Percentiles rank a stretch among this genome's conserved stretches.
Conservation (phyloP, 1,140 invertebrate species). For the Monochamus saltuarius region DNA sequence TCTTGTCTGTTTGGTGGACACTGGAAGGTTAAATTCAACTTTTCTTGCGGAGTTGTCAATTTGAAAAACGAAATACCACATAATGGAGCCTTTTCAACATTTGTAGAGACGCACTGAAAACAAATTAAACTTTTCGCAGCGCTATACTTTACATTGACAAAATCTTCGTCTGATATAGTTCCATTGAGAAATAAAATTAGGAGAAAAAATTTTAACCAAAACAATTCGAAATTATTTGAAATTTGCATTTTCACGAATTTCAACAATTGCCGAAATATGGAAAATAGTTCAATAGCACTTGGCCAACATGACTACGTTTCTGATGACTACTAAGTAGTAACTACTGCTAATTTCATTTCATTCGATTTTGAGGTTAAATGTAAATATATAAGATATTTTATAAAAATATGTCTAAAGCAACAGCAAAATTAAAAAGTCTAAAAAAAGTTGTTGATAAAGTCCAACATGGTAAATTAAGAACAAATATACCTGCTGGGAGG, state of each 20-base stretch:
- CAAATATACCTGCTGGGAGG: conserved; percentile 83
- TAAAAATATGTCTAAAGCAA: conserved; percentile 68
- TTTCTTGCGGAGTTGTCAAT: conserved; percentile 9
- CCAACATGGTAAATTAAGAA: conserved; percentile 71
- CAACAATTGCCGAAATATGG: background rate
- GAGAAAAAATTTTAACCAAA: too few species aligned
- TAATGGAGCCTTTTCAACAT: background rate
- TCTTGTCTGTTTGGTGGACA: background rate
- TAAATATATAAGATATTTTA: too few species aligned
- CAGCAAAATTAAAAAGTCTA: conserved; percentile 62
- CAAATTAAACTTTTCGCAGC: conserved; percentile 3
- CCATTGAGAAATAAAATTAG: too few species aligned
- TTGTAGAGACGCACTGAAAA: conserved; percentile 1
- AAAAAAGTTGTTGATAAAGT: conserved; percentile 74
- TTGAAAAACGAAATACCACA: conserved; percentile 3
- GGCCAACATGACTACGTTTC: too few species aligned
- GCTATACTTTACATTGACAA: too few species aligned
- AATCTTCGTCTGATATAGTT: too few species aligned
- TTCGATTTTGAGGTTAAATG: too few species aligned
- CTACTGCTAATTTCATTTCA: too few species aligned
- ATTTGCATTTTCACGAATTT: background rate
- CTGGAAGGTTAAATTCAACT: background rate
- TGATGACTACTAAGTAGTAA: too few species aligned
- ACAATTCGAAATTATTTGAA: too few species aligned
- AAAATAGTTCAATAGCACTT: background rate